phyloP scores from a whole-genome alignment of 2,888 invertebrate species.

The Piscicola geometra region DNA sequence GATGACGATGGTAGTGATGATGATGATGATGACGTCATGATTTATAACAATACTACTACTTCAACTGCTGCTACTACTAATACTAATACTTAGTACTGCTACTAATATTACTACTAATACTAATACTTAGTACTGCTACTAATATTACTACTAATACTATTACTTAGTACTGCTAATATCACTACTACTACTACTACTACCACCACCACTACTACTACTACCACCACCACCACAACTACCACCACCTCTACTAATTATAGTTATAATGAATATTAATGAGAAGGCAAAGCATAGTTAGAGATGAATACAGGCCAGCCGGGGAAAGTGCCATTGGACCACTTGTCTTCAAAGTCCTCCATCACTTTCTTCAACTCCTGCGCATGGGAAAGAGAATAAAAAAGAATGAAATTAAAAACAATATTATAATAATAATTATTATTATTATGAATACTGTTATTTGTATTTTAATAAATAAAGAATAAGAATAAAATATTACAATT shows the following conservation, averaged over 20 bases:
- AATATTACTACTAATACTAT: no score
- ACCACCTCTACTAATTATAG: no score
- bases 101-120: no score
- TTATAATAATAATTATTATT: slow-evolving; percentile 21
- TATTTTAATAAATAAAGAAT: no score
- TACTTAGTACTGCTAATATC: no score
- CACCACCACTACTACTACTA: no score
- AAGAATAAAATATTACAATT: not conserved
- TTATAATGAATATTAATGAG: no score
- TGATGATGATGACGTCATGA: slow-evolving; percentile 13
- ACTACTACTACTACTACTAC: no score
- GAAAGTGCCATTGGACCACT: slow-evolving; percentile 83
- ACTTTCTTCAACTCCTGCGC: slow-evolving; percentile 67
- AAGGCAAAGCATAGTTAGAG: no score
- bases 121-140: no score
- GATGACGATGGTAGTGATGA: slow-evolving; percentile 15
- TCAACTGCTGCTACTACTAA: not conserved
- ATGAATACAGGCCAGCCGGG: slow-evolving; percentile 92
- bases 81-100: not conserved
- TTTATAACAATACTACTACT: not conserved
- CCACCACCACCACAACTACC: not conserved
- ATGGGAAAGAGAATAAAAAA: slow-evolving; percentile 19
- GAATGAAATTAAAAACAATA: slow-evolving; percentile 23
- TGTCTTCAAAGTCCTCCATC: slow-evolving; percentile 72
- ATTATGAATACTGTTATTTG: not conserved